Evolutionary conservation across 2,113 vertebrate species (phyloP).

Genomic region (Siniperca chuatsi): DNA sequence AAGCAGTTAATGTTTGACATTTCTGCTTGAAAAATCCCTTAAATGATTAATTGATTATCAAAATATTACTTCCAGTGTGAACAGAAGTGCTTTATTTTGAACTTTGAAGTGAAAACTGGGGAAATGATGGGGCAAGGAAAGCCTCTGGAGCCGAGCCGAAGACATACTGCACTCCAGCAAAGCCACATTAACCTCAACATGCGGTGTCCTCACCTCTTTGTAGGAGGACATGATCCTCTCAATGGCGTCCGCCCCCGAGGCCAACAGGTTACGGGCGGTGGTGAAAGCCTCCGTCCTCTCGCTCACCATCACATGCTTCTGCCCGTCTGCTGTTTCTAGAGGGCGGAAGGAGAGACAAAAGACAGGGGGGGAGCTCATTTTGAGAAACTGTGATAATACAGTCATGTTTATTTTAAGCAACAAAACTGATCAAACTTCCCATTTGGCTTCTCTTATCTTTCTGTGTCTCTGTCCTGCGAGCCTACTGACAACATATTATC

Average conservation of each 20-base stretch:
- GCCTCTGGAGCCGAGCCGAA: not conserved
- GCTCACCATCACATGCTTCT: slow-evolving; percentile 93
- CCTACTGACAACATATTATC: not conserved
- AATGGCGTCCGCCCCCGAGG: slow-evolving; percentile 96
- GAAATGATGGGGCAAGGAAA: not conserved
- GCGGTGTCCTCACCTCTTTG: slow-evolving; percentile 91
- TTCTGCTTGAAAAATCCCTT: not conserved
- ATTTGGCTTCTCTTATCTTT: not conserved
- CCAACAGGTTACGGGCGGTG: slow-evolving; percentile 95
- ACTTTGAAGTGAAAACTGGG: not conserved
- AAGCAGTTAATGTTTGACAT: not conserved
- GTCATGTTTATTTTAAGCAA: not conserved
- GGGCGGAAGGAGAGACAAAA: not conserved
- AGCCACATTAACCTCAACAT: not conserved
- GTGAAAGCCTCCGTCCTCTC: slow-evolving; percentile 98
- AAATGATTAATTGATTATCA: no score
- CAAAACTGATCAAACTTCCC: not conserved
- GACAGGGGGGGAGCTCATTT: no score
- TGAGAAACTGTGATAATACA: not conserved
- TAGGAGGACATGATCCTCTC: slow-evolving; percentile 99
- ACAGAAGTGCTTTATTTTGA: not conserved
- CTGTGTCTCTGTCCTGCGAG: no score
- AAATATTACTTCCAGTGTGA: not conserved
- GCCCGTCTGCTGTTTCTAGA: slow-evolving; percentile 91
- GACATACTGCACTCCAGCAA: not conserved